Evolutionary conservation across 2,888 invertebrate species (phyloP), one percentile per base, ranked within the genome.

Genomic region (Drosophila anceps): DNA sequence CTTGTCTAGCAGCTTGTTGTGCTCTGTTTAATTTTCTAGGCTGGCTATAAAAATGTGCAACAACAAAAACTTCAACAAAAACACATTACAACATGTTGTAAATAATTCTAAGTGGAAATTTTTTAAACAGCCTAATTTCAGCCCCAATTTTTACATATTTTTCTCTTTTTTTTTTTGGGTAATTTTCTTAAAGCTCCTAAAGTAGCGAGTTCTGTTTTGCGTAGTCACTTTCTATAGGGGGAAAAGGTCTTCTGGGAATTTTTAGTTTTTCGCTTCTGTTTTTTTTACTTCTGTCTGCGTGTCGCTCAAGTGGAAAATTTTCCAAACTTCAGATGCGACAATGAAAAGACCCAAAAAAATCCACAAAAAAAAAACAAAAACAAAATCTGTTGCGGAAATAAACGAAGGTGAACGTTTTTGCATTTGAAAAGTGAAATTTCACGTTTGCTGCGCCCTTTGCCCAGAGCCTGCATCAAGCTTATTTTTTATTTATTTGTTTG

Each of bases 11-110:
- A 81, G 88, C 84, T 76, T 76, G 91, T 90, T 90, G 83, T 87
- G 90, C 90, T 90, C 90, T 91, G 90, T 89, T 90, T 87, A 78
- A 63, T 91, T 85, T 85, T 82, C 84, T 89, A 81, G 81, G 67
- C 55, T 68, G 57, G 55, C 46, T 41, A 54, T 71, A 76, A 68
- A 64, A 73, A 31, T 43, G 43, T 57, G 57, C 54, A 69, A 58
- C 48, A 48, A 60, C 27, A 44, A 60, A 18, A 77, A 35, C 31
- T 29, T 1, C n/a, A 63, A 44, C 50, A 50, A 68, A 58, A 58
- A 60, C 50, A 53, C 71, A 86, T 84, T 84, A 88, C 84, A 85
- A 88, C 75, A 84, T 77, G 75, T 76, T 76, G 66, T 81, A 81
- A 87, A 81, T 80, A 84, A 88, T 88, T 88, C 85, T 88, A 76